A percentile compares a stretch with the other conserved stretches of the same genome.
Conservation (phyloP, 1,140 invertebrate species). For the Helicoverpa zea region DNA sequence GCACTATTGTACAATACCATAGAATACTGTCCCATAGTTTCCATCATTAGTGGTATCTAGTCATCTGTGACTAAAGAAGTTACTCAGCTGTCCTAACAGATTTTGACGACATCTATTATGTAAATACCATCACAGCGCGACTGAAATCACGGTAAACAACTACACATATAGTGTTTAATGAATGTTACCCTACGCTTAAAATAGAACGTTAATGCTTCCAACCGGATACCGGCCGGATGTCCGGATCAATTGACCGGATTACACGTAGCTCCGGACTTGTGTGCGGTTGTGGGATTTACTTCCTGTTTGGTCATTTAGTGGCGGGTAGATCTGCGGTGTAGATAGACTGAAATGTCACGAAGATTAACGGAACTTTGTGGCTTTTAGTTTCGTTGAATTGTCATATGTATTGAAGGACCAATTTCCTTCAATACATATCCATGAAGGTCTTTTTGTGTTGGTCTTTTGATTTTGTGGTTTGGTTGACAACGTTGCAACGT, state of each 20-base stretch:
- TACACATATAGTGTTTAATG: not conserved
- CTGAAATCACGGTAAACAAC: too few relatives aligned
- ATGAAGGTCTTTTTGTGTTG: too few relatives aligned
- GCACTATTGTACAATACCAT: not conserved
- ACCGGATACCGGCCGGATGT: conserved; percentile 7
- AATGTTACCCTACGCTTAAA: not conserved
- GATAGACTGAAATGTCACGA: not conserved
- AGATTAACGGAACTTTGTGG: not conserved
- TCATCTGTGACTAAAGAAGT: too few relatives aligned
- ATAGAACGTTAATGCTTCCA: conserved; percentile 7
- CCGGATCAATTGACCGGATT: conserved; percentile 36
- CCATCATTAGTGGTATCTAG: not conserved
- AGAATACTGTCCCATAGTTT: too few relatives aligned
- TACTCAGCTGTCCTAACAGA: too few relatives aligned
- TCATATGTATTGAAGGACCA: too few relatives aligned
- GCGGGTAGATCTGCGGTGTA: not conserved
- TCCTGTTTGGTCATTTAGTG: conserved; percentile 12
- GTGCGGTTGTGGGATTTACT: conserved; percentile 28
- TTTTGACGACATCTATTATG: too few relatives aligned
- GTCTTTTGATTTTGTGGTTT: too few relatives aligned
- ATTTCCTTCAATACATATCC: too few relatives aligned
- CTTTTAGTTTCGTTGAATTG: too few relatives aligned
- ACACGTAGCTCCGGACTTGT: conserved; percentile 8
- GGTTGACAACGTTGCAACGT: too few relatives aligned
- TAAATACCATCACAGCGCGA: too few relatives aligned